Percentiles rank a stretch among this genome's conserved stretches.
phyloP scores from a whole-genome alignment of 1,140 invertebrate genomes.

The Chironomus striatipennis region DNA sequence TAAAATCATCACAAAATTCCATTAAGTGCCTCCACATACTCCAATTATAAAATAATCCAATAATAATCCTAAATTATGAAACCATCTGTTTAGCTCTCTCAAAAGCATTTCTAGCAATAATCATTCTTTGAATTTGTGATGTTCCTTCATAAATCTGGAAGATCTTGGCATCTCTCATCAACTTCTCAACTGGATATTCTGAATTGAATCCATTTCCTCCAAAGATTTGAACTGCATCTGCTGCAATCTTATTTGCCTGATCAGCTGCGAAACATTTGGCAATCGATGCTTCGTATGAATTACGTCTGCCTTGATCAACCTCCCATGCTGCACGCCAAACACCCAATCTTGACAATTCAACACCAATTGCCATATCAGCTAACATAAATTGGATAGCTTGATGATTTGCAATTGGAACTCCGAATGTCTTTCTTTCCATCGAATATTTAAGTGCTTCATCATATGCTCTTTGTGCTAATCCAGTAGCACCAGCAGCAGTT shows the following conservation, averaged over 20 bases:
- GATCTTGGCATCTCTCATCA: constrained; percentile 89
- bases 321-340: constrained; percentile 70
- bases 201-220: constrained; percentile 79
- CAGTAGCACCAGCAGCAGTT: constrained; percentile 59
- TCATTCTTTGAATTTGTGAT: constrained; percentile 75
- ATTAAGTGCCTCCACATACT: too few relatives aligned
- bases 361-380: constrained; percentile 75
- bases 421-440: constrained; percentile 69
- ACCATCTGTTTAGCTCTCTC: constrained; percentile 37
- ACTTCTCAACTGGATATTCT: constrained; percentile 85
- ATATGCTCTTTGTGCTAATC: constrained; percentile 63
- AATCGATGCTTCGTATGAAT: constrained; percentile 64
- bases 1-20: too few relatives aligned
- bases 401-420: constrained; percentile 56
- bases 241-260: constrained; percentile 76
- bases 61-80: neutral
- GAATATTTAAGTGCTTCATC: constrained; percentile 77
- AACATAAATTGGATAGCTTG: constrained; percentile 78
- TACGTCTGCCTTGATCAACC: constrained; percentile 52
- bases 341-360: constrained; percentile 65
- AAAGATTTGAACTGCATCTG: constrained; percentile 80
- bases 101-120: constrained; percentile 63
- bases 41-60: too few relatives aligned
- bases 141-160: constrained; percentile 89
- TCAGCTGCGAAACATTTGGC: constrained; percentile 75